A percentile compares a stretch with the other conserved stretches of the same genome.
These are phyloP conservation scores for Bufo bufo DNA, from an alignment of 2,113 vertebrate genomes.

Conservation along the genomic window DNA sequence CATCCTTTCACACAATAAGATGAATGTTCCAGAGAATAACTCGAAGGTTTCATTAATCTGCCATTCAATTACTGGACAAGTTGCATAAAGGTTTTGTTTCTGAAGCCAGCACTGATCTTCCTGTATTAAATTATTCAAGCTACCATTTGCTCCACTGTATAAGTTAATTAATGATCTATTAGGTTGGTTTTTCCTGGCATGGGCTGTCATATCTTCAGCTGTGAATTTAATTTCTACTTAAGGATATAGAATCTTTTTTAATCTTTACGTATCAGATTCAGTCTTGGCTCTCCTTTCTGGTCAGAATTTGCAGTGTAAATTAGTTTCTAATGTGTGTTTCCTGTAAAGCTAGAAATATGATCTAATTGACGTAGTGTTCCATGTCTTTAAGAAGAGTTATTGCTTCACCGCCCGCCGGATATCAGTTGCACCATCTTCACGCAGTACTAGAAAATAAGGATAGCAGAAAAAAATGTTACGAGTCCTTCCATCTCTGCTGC, in stretches of 20 bases:
- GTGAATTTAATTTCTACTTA: conserved; percentile 42
- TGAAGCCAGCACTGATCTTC: conserved; percentile 50
- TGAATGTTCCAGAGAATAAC: conserved; percentile 55
- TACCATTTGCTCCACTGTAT: conserved; percentile 37
- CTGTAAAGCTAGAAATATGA: conserved; percentile 44
- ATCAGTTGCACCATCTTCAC: conserved; percentile 4
- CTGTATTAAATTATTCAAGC: conserved; percentile 58
- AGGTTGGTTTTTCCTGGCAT: conserved; percentile 57
- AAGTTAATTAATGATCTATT: conserved; percentile 61
- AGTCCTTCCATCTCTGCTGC: conserved; percentile 5
- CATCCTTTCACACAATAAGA: conserved; percentile 40
- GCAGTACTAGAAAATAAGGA: conserved; percentile 7
- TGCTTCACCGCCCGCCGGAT: conserved; percentile 17
- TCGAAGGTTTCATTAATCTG: conserved; percentile 56
- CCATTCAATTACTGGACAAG: conserved; percentile 62
- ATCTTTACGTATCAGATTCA: conserved; percentile 46
- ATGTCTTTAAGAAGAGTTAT: conserved; percentile 29
- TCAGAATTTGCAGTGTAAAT: conserved; percentile 52
- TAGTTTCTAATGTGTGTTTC: conserved; percentile 53
- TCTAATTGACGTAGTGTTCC: conserved; percentile 55
- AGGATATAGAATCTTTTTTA: conserved; percentile 57
- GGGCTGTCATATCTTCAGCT: conserved; percentile 51
- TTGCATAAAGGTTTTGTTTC: conserved; percentile 51
- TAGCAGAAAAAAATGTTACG: conserved; percentile 19
- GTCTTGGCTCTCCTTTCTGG: conserved; percentile 46